Conservation (phyloP, 2,888 invertebrate species). For the Eupithecia inturbata region DNA sequence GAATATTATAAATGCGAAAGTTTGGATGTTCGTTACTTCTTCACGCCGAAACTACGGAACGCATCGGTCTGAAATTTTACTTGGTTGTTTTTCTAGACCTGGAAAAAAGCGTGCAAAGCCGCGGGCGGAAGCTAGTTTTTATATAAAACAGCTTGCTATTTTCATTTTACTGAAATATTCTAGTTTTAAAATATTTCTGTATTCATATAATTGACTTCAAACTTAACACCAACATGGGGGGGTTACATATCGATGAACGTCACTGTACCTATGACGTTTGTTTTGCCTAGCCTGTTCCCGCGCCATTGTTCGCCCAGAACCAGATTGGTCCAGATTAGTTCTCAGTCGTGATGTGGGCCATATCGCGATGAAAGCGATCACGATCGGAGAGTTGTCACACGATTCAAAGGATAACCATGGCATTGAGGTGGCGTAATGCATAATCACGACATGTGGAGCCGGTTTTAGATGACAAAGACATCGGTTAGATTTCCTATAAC, state of each 20-base stretch:
- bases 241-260: background rate
- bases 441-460: constrained; percentile 39
- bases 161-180: no score
- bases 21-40: no score
- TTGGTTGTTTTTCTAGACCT: no score
- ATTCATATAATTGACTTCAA: background rate
- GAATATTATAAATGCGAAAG: no score
- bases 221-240: no score
- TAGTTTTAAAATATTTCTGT: no score
- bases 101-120: no score
- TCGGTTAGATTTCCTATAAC: background rate
- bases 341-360: constrained; percentile 63
- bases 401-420: constrained; percentile 55
- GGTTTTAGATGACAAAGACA: constrained; percentile 17
- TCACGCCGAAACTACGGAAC: no score
- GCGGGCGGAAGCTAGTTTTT: no score
- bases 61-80: no score
- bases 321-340: constrained; percentile 59
- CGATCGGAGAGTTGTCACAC: constrained; percentile 64
- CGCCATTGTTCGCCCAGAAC: constrained; percentile 41
- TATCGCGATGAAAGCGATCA: constrained; percentile 76
- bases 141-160: no score
- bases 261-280: background rate
- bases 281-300: constrained; percentile 41
- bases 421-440: constrained; percentile 36